phyloP scores from a whole-genome alignment of 2,113 vertebrate species.

The Gila orcuttii region DNA sequence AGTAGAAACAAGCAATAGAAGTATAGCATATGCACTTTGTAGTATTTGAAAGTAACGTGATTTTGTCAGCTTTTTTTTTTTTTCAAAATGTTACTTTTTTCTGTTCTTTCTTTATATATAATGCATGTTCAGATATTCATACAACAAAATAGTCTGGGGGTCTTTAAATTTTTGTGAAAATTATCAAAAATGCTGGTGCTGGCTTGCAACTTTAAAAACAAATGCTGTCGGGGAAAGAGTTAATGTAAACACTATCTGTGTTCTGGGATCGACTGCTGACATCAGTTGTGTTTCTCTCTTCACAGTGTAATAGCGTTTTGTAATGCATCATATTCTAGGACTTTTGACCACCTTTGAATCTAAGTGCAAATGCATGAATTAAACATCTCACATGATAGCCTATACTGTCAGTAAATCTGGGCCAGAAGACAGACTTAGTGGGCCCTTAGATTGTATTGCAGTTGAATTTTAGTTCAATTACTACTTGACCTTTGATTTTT shows the following conservation, averaged over 20 bases:
- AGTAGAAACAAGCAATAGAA: no score
- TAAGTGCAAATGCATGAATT: constrained; percentile 14
- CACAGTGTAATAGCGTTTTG: not conserved
- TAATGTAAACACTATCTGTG: not conserved
- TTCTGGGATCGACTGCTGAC: not conserved
- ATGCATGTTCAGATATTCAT: no score
- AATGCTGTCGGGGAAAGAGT: not conserved
- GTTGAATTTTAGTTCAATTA: not conserved
- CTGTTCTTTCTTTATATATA: no score
- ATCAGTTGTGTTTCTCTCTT: not conserved
- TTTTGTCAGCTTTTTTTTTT: no score
- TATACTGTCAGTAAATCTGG: not conserved
- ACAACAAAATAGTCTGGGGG: no score
- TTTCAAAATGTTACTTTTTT: no score
- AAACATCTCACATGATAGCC: not conserved
- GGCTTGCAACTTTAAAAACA: no score
- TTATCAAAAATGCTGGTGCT: no score
- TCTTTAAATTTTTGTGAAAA: no score
- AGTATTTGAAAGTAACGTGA: no score
- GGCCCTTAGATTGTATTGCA: not conserved
- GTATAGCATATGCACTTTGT: no score
- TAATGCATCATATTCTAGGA: not conserved
- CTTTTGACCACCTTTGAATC: constrained; percentile 6
- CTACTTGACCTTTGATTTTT: not conserved
- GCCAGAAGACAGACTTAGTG: not conserved